These are phyloP conservation scores for Urosaurus nigricauda DNA, from an alignment of 2,797 vertebrate genomes.

Conservation along the genomic window DNA sequence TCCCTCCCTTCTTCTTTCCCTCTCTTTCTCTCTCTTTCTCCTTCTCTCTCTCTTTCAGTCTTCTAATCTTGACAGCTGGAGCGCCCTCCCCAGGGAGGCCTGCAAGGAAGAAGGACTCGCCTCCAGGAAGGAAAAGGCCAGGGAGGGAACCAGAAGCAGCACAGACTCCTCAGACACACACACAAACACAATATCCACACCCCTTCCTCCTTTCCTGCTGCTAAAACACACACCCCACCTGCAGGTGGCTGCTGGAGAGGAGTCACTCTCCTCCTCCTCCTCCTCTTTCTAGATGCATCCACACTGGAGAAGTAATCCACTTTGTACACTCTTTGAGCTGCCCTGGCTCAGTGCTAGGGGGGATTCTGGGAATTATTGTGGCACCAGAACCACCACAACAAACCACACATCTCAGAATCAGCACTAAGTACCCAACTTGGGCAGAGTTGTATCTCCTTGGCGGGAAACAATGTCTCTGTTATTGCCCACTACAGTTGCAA, in stretches of 20 bases:
- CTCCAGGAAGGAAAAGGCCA: neutral
- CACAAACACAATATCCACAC: neutral
- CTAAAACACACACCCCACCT: slow-evolving; percentile 7
- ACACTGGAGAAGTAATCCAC: too few species aligned
- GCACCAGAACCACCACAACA: too few species aligned
- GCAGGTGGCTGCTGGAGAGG: slow-evolving; percentile 35
- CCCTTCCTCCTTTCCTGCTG: neutral
- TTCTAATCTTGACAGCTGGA: slow-evolving; percentile 61
- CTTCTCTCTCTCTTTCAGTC: neutral
- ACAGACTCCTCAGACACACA: neutral
- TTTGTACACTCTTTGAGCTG: too few species aligned
- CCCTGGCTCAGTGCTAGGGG: too few species aligned
- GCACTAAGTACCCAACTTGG: too few species aligned
- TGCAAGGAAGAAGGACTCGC: neutral
- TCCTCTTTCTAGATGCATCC: neutral
- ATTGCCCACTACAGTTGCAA: too few species aligned
- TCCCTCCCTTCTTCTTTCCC: neutral
- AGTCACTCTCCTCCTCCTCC: neutral
- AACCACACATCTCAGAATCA: too few species aligned
- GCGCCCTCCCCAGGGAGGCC: neutral
- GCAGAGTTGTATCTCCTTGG: too few species aligned
- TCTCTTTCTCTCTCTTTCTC: neutral
- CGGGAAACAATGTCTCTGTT: too few species aligned
- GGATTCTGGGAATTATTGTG: too few species aligned
- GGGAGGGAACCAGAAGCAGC: neutral